Percentiles rank a stretch among this genome's conserved stretches.
phyloP scores from a whole-genome alignment of 2,113 vertebrate genomes.

The Prunella himalayana region DNA sequence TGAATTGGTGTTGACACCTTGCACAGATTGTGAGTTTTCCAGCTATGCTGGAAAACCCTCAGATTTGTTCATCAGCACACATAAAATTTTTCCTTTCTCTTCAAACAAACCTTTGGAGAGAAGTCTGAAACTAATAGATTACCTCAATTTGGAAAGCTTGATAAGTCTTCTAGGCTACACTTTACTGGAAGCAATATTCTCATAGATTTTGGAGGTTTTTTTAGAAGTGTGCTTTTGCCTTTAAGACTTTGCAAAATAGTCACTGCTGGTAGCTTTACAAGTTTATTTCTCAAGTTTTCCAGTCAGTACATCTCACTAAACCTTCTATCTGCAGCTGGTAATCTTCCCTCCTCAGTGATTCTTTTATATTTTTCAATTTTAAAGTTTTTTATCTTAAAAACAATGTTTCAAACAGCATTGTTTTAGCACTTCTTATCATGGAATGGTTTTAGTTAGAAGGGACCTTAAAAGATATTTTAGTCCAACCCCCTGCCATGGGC shows the following conservation, averaged over 20 bases:
- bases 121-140: background rate
- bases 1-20: background rate
- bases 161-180: background rate
- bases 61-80: background rate
- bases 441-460: background rate
- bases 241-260: background rate
- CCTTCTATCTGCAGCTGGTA: background rate
- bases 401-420: background rate
- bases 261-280: background rate
- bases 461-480: background rate
- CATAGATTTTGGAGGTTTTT: background rate
- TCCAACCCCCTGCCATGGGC: background rate
- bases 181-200: background rate
- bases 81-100: background rate
- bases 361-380: background rate
- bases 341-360: background rate
- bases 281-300: background rate
- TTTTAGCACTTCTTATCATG: background rate
- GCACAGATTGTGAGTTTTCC: background rate
- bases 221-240: background rate
- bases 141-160: background rate
- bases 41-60: background rate
- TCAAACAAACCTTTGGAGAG: background rate
- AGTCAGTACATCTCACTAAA: background rate
- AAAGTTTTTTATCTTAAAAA: background rate